These are phyloP conservation scores for Pelagia noctiluca DNA, from an alignment of 30 jellyfish, hydroid and myxozoan species.

Conservation along the genomic window DNA sequence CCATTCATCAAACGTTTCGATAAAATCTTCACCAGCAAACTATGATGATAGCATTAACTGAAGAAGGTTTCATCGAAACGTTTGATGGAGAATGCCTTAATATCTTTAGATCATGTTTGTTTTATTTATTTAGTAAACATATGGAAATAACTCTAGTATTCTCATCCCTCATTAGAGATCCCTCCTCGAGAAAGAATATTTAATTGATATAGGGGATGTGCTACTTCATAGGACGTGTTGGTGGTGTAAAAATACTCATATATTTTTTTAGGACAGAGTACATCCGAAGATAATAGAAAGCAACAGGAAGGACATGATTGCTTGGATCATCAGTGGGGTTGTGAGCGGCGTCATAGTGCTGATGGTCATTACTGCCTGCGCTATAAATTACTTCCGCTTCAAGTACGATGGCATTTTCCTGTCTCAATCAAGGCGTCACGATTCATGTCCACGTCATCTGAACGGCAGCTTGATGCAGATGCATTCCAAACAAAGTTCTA, in stretches of 20 bases:
- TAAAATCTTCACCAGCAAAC: too few relatives aligned
- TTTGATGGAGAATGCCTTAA: too few relatives aligned
- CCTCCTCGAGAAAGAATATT: too few relatives aligned
- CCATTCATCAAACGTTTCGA: too few relatives aligned
- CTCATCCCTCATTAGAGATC: too few relatives aligned
- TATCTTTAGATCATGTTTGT: too few relatives aligned
- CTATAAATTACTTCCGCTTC: constrained; percentile 68
- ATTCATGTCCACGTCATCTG: constrained; percentile 30
- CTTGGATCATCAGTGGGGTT: constrained; percentile 91
- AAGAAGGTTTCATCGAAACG: too few relatives aligned
- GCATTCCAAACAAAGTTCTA: constrained; percentile 54
- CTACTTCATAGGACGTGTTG: too few relatives aligned
- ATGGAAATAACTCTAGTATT: too few relatives aligned
- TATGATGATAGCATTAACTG: too few relatives aligned
- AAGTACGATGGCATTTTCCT: constrained; percentile 73
- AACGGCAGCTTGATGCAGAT: constrained; percentile 13
- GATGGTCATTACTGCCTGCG: constrained; percentile 79
- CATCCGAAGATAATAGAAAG: constrained; percentile 3
- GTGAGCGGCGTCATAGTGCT: constrained; percentile 78
- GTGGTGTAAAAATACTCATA: neutral
- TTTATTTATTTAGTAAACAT: too few relatives aligned
- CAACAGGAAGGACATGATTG: constrained; percentile 70
- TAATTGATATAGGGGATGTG: too few relatives aligned
- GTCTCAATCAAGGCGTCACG: constrained; percentile 35
- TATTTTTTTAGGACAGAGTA: neutral